Evolutionary conservation across 2,113 vertebrate species (phyloP).

Genomic region (Scophthalmus maximus): DNA sequence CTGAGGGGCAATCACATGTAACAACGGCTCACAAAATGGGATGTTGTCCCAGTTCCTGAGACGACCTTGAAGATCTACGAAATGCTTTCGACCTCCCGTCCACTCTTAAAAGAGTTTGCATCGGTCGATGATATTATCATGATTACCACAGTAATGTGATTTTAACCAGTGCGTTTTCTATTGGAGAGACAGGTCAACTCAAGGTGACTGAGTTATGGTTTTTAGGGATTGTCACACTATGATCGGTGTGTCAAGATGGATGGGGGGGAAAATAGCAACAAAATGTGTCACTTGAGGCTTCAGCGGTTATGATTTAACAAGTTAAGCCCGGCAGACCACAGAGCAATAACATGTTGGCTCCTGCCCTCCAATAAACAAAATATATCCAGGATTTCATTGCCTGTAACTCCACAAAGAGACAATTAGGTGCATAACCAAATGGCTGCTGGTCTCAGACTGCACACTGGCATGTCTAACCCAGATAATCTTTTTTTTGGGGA

Average conservation of each 20-base stretch:
- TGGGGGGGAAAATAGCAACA: constrained; percentile 13
- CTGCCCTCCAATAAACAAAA: constrained; percentile 40
- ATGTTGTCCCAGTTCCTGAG: constrained; percentile 66
- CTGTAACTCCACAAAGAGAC: constrained; percentile 42
- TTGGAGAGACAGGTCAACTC: background rate
- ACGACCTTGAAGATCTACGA: constrained; percentile 39
- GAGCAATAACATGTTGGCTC: constrained; percentile 47
- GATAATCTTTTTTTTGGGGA: background rate
- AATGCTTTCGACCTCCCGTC: constrained; percentile 29
- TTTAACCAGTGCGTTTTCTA: constrained; percentile 13
- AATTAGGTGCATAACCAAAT: constrained; percentile 49
- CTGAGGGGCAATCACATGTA: constrained; percentile 47
- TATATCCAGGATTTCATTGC: constrained; percentile 35
- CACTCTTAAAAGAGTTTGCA: constrained; percentile 20
- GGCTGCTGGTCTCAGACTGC: background rate
- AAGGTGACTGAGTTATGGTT: background rate
- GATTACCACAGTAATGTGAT: constrained; percentile 9
- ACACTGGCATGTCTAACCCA: background rate
- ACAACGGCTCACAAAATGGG: constrained; percentile 46
- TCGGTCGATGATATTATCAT: constrained; percentile 11
- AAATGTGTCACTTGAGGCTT: constrained; percentile 15
- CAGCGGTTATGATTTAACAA: constrained; percentile 50
- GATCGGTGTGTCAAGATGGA: constrained; percentile 31
- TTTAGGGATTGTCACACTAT: background rate
- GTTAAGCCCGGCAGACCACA: constrained; percentile 27